Percentiles rank a stretch among this genome's conserved stretches.
phyloP scores from a whole-genome alignment of 1,140 invertebrate species.

The Tetranychus cinnabarinus region DNA sequence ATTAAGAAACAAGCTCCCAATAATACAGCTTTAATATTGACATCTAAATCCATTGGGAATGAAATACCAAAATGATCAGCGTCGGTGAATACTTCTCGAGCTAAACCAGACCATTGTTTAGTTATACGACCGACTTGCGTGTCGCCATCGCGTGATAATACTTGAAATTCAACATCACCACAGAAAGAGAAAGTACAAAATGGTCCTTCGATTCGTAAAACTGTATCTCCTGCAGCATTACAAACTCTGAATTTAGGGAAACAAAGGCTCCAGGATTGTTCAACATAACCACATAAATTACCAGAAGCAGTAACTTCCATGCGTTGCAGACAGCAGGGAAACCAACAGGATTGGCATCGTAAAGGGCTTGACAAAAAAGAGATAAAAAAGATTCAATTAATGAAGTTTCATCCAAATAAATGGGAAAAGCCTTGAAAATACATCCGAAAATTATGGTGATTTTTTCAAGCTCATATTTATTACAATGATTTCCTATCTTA shows the following conservation, averaged over 20 bases:
- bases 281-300: constrained; percentile 43
- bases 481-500: not conserved
- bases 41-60: constrained; percentile 53
- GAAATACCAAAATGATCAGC: constrained; percentile 48
- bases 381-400: constrained; percentile 12
- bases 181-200: constrained; percentile 51
- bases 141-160: constrained; percentile 12
- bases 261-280: constrained; percentile 61
- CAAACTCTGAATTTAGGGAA: constrained; percentile 51
- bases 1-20: constrained; percentile 34
- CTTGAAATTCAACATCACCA: constrained; percentile 46
- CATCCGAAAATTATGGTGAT: not conserved
- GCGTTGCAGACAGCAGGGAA: constrained; percentile 55
- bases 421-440: not conserved
- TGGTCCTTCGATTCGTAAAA: constrained; percentile 60
- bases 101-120: constrained; percentile 45
- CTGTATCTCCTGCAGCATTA: constrained; percentile 44
- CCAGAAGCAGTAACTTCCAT: constrained; percentile 42
- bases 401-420: not conserved
- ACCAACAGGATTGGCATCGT: constrained; percentile 49
- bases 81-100: constrained; percentile 43
- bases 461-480: not conserved
- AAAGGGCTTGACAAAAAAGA: constrained; percentile 29
- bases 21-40: constrained; percentile 51
- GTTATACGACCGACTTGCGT: constrained; percentile 39